phyloP scores from a whole-genome alignment of 2,113 vertebrate species.

The Tenrec ecaudatus region DNA sequence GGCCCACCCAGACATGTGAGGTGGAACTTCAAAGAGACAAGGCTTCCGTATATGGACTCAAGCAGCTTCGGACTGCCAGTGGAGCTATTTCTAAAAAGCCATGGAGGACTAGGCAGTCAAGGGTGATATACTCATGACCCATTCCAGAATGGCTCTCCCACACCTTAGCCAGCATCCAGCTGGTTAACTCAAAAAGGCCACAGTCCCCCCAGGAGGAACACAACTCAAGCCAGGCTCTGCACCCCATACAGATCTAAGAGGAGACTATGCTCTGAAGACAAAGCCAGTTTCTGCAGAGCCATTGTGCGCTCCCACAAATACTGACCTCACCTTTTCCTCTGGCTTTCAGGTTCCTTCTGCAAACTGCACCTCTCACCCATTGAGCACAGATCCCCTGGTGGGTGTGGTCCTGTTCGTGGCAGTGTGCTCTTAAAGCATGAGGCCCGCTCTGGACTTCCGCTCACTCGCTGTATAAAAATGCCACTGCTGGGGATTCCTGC shows the following conservation, averaged over 20 bases:
- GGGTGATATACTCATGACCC: not conserved
- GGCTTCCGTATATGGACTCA: not conserved
- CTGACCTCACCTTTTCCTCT: constrained; percentile 45
- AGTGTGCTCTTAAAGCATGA: not conserved
- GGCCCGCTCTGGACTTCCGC: not conserved
- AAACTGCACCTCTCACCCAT: constrained; percentile 24
- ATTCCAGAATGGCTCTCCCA: not conserved
- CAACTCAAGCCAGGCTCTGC: not conserved
- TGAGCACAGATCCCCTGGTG: not conserved
- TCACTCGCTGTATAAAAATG: not conserved
- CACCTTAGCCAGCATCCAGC: not conserved
- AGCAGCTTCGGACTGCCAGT: not conserved
- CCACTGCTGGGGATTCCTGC: not conserved
- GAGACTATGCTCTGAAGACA: not conserved
- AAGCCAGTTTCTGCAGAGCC: constrained; percentile 36
- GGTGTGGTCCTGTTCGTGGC: not conserved
- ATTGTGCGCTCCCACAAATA: not conserved
- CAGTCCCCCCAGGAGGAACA: not conserved
- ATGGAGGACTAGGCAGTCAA: not conserved
- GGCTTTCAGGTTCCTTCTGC: constrained; percentile 61
- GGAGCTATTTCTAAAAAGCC: constrained; percentile 42
- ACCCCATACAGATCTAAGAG: not conserved
- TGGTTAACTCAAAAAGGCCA: not conserved
- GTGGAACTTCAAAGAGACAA: not conserved
- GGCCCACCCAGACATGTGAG: not conserved